Evolutionary conservation across 2,113 vertebrate species (phyloP).

Genomic region (Tyrannus savana): DNA sequence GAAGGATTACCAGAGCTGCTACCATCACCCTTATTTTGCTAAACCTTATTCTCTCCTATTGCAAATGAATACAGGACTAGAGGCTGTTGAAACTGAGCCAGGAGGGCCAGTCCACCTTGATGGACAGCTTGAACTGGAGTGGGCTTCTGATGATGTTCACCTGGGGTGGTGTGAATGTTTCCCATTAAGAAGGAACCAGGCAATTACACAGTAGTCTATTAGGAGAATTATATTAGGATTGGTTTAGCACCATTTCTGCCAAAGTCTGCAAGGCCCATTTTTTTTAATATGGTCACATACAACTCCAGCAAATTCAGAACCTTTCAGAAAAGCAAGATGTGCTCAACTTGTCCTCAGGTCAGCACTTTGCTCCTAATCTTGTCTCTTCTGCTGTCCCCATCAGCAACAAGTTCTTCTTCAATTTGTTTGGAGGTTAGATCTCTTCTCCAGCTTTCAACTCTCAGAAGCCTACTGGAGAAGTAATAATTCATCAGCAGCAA

Average conservation of each 20-base stretch:
- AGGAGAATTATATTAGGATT: neutral
- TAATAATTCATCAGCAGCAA: neutral
- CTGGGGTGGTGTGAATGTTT: too few relatives aligned
- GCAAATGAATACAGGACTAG: neutral
- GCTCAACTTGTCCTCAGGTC: neutral
- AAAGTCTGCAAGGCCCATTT: neutral
- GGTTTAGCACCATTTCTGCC: neutral
- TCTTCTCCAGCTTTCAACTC: neutral
- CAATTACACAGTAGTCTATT: neutral
- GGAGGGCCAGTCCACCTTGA: neutral
- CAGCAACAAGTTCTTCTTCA: neutral
- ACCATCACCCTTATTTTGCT: neutral
- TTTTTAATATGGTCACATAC: neutral
- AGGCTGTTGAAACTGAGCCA: neutral
- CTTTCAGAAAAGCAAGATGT: neutral
- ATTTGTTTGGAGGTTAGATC: neutral
- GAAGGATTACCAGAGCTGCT: neutral
- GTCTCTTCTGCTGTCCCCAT: neutral
- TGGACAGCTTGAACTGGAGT: neutral
- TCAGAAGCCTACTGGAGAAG: neutral
- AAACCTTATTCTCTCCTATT: neutral
- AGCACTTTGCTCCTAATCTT: neutral
- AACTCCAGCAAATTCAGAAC: neutral
- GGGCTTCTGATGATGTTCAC: neutral
- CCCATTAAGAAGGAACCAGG: neutral